A percentile compares a stretch with the other conserved stretches of the same genome.
Conservation (phyloP, 2,888 invertebrate species). For the Leptinotarsa juncta region DNA sequence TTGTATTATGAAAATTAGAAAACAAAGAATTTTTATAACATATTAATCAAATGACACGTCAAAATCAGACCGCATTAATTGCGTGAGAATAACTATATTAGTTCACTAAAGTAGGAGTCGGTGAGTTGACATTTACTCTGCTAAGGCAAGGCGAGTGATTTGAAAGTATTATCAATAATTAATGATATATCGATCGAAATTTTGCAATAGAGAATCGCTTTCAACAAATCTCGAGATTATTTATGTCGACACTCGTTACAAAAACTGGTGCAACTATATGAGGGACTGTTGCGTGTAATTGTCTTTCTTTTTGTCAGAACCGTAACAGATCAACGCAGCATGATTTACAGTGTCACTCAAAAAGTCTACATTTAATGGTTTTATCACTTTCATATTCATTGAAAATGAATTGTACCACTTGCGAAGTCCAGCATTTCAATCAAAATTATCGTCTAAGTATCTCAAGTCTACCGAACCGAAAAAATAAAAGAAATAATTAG, state of each 20-base stretch:
- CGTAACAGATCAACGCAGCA: not conserved
- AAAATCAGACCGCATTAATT: conserved; percentile 17
- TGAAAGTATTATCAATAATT: conserved; percentile 31
- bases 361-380: too few relatives aligned
- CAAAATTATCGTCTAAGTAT: too few relatives aligned
- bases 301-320: not conserved
- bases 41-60: conserved; percentile 13
- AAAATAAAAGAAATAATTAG: too few relatives aligned
- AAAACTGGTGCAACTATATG: conserved; percentile 24
- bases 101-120: not conserved
- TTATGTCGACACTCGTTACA: conserved; percentile 17
- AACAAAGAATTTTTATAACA: not conserved
- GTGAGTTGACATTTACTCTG: conserved; percentile 27
- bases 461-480: too few relatives aligned
- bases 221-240: conserved; percentile 26
- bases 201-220: conserved; percentile 30
- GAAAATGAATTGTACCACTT: too few relatives aligned
- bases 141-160: conserved; percentile 24
- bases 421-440: too few relatives aligned
- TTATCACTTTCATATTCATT: too few relatives aligned
- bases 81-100: conserved; percentile 28
- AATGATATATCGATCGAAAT: conserved; percentile 30
- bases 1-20: not conserved
- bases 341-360: not conserved
- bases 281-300: conserved; percentile 25